Evolutionary conservation across 1,140 invertebrate species (phyloP).

Genomic region (Philopotamus ludificatus): DNA sequence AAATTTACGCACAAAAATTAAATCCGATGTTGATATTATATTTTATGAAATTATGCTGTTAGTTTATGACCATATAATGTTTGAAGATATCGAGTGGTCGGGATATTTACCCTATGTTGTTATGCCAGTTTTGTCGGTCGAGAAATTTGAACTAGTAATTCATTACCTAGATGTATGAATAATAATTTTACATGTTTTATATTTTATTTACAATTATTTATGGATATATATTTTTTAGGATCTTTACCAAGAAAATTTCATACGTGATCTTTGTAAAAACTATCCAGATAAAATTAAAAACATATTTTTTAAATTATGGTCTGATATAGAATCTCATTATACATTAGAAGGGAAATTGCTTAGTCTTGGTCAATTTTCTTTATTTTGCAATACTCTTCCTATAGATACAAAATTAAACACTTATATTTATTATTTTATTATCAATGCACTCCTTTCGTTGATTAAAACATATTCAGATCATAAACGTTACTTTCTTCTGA

Average conservation of each 20-base stretch:
- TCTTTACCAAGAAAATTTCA: slow-evolving; percentile 45
- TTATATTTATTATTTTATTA: slow-evolving; percentile 48
- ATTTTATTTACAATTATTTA: slow-evolving; percentile 10
- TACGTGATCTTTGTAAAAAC: slow-evolving; percentile 49
- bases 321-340: slow-evolving; percentile 44
- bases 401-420: slow-evolving; percentile 45
- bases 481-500: slow-evolving; percentile 43
- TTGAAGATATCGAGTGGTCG: slow-evolving; percentile 40
- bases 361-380: slow-evolving; percentile 46
- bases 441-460: slow-evolving; percentile 44
- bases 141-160: slow-evolving; percentile 45
- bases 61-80: slow-evolving; percentile 47
- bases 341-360: slow-evolving; percentile 45
- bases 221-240: slow-evolving; percentile 46
- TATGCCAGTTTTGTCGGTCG: slow-evolving; percentile 43
- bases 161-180: slow-evolving; percentile 49
- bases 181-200: neutral
- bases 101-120: slow-evolving; percentile 38
- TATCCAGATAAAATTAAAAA: slow-evolving; percentile 48
- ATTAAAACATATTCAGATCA: slow-evolving; percentile 44
- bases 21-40: slow-evolving; percentile 44
- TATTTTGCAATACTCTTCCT: slow-evolving; percentile 46
- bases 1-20: too few relatives aligned
- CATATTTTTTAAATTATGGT: slow-evolving; percentile 48
- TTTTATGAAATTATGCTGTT: slow-evolving; percentile 48